Conservation (phyloP, 2,797 vertebrate species). For the Eremophila alpestris region DNA sequence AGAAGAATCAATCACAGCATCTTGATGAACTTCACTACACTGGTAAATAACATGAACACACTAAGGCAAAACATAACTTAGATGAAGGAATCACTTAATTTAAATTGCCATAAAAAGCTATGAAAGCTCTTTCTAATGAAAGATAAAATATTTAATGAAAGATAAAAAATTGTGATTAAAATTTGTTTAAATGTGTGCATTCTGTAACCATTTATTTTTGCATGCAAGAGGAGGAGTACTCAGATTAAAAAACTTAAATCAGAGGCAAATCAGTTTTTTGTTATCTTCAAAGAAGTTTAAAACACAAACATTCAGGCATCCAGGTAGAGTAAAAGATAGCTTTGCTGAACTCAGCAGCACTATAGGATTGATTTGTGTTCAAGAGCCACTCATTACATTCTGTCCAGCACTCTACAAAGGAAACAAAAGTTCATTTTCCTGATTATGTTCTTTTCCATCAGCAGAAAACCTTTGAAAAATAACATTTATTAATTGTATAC, state of each 20-base stretch:
- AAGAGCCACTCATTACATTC: background rate
- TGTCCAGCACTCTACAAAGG: background rate
- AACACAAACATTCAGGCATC: background rate
- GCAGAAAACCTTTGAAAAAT: background rate
- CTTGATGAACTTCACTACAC: background rate
- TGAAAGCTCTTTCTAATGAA: background rate
- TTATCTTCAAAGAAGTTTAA: background rate
- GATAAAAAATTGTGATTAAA: background rate
- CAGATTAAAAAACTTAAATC: background rate
- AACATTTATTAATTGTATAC: background rate
- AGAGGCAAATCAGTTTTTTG: background rate
- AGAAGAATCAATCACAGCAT: background rate
- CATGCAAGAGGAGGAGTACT: background rate
- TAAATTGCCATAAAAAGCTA: background rate
- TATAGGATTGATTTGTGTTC: background rate
- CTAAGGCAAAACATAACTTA: background rate
- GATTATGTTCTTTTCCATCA: background rate
- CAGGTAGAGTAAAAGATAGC: background rate
- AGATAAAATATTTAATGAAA: background rate
- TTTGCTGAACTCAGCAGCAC: background rate
- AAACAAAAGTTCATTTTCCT: background rate
- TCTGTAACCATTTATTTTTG: background rate
- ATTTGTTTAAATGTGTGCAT: background rate
- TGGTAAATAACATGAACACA: background rate
- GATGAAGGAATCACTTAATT: background rate